Evolutionary conservation across 2,797 vertebrate species (phyloP), one percentile per base, ranked within the genome.

Genomic region (Pangasius sanitwongsei): DNA sequence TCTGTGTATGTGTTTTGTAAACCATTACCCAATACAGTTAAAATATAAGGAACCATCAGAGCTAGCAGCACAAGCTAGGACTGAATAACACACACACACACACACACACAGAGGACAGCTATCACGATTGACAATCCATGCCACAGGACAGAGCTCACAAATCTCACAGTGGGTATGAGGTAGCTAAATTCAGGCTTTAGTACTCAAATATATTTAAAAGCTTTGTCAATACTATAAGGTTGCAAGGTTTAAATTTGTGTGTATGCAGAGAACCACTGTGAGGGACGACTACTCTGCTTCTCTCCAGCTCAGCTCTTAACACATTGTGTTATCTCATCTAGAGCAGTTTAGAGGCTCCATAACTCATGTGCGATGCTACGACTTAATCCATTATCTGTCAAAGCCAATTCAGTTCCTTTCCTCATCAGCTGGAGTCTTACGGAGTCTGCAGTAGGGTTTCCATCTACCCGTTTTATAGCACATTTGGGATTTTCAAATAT

Each of bases 41-140:
- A 89, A 94, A 95, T 94, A 96, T 94, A 95, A 63, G 75, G 72
- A 28, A 81, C 59, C 28, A 37, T 25, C 23, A 44, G 59, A 83
- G 81, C 37, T 28, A 44, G 23, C 57, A 59, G 25, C n/a, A 37
- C 28, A 31, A 55, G 9, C 18, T 20, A 55, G 34, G 15, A 18
- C 23, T 53, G 20, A 53, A 59, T 41, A 41, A 41, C 31, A 7
- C 44, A 41, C 3, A 37, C 41, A 41, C 41, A 41, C 41, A 80
- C 1, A 50, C 3, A 34, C 23, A 59, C 28, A 28, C n/a, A 37
- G 37, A 4, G 20, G 0, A n/a, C 12, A 23, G 2, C 6, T 12
- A 57, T 3, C 15, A 85, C 13, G 57, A 50, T 6, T 31, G 34
- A 63, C 20, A 2, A 28, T 6, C 20, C 7, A 65, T 23, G 15